Evolutionary conservation across 2,888 invertebrate genomes (phyloP), one percentile per base, ranked within the genome.

Genomic region (Apamea sordens): DNA sequence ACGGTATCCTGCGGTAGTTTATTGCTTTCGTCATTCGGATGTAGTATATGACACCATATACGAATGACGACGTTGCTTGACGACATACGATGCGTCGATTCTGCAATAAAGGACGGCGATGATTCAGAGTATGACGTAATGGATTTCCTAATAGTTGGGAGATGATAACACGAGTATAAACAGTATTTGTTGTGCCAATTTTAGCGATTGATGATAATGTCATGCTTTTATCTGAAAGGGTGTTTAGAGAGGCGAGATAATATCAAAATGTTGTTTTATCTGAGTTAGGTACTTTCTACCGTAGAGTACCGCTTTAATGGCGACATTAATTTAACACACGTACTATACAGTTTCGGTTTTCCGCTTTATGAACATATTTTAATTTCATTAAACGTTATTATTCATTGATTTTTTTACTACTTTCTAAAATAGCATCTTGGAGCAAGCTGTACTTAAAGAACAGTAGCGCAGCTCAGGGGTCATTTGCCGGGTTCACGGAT

Each of bases 1-100:
- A 98, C 96, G 18, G 96, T 95, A 91, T 98, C 98, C 71, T 96
- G 95, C 0, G 91, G 87, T 61, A 88, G 28, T 76, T 89, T 88
- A 3, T 91, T 90, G 7, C 76, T 85, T 0, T 91, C 90, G 2
- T 93, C 92, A 47, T 84, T 89, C 4, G 91, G 90, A 65, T 92
- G 89, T 32, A 94, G 81, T 0, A 93, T 88, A 84, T 97, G 97
- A 90, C 96, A 95, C 97, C 97, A 97, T 88, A 97, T 95, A 44
- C 97, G 90, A 69, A 97, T 95, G 2, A 97, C 96, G 18, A 97
- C 93, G 83, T 96, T 97, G 8, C 95, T 94, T 77, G 96, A 96
- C 0, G 97, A 96, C 95, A 97, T 96, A 4, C 95, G 91, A 44
- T 95, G 96, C 2, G 95, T 97, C 70, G 95, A 93, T 93, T 97